Evolutionary conservation across 2,888 invertebrate genomes (phyloP), one percentile per base, ranked within the genome.

Genomic region (Brassicogethes aeneus): DNA sequence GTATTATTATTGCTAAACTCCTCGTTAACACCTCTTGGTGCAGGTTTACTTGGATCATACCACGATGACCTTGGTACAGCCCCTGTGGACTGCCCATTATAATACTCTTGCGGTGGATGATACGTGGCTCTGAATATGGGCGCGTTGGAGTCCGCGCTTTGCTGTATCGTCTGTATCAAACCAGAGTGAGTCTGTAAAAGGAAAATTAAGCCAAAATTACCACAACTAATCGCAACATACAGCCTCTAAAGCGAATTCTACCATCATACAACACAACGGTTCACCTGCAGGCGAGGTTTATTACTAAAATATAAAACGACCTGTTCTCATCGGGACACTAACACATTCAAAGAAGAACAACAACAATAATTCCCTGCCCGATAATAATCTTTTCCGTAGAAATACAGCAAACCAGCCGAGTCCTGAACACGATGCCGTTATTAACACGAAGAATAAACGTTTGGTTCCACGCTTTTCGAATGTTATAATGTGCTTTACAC

Each of bases 61-160:
- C 66, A 64, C 8, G 61, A 47, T 2, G 62, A 59, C 42, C 66
- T 48, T 2, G 66, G 65, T 7, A 67, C 65, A 2, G 66, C 66
- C 8, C 66, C 66, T 2, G 66, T 66, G 0, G 60, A 54, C 53
- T 62, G 65, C 8, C 56, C 52, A 40, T 59, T 62, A 50, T 72
- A 74, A 45, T 60, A 61, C 56, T 76, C 72, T 17, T 69, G 67
- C 53, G 74, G 71, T 31, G 71, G 68, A 64, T 75, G 75, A 53
- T 70, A 75, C 31, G 68, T 67, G 3, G 75, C 72, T 54, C 75
- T 70, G 59, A 74, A 77, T 47, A 74, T 69, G 46, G 72, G 63
- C 41, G 74, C 72, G 39, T 72, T 71, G 33, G 73, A 68, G 16
- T 54, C 52, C 33, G 52, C 42, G 39, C 53, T 46, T 60, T 75